phyloP scores from a whole-genome alignment of 2,113 vertebrate species.

The Lucifuga dentata region DNA sequence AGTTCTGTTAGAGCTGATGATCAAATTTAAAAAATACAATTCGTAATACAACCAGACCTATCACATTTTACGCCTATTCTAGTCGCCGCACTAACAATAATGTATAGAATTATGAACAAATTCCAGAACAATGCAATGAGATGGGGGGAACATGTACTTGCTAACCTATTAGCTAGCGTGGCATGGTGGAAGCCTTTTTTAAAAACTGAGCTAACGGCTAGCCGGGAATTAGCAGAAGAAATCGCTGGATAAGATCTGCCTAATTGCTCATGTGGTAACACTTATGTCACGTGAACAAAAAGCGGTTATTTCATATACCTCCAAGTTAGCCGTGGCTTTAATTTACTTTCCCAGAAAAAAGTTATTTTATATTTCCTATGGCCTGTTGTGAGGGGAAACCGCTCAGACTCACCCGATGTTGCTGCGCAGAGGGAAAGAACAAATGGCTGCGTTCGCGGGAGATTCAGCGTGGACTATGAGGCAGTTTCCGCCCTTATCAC shows the following conservation, averaged over 20 bases:
- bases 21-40: not conserved
- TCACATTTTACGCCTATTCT: fast-evolving
- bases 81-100: fast-evolving
- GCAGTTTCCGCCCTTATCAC: constrained; percentile 84
- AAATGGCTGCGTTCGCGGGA: constrained; percentile 85
- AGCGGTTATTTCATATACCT: not conserved
- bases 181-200: constrained; percentile 70
- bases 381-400: not conserved
- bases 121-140: constrained; percentile 40
- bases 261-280: not conserved
- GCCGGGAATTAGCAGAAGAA: constrained; percentile 44
- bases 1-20: not conserved
- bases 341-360: not conserved
- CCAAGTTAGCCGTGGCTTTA: not conserved
- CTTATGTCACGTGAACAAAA: fast-evolving
- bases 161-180: constrained; percentile 50
- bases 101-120: fast-evolving
- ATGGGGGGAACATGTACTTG: not conserved
- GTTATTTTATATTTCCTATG: constrained; percentile 7
- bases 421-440: constrained; percentile 74
- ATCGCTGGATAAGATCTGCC: constrained; percentile 21
- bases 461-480: constrained; percentile 80
- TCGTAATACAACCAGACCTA: fast-evolving
- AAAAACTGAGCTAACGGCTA: constrained; percentile 55
- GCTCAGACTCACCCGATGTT: constrained; percentile 74